These are phyloP conservation scores for Spicauda simplicius DNA, from an alignment of 2,888 invertebrate genomes.

Conservation along the genomic window DNA sequence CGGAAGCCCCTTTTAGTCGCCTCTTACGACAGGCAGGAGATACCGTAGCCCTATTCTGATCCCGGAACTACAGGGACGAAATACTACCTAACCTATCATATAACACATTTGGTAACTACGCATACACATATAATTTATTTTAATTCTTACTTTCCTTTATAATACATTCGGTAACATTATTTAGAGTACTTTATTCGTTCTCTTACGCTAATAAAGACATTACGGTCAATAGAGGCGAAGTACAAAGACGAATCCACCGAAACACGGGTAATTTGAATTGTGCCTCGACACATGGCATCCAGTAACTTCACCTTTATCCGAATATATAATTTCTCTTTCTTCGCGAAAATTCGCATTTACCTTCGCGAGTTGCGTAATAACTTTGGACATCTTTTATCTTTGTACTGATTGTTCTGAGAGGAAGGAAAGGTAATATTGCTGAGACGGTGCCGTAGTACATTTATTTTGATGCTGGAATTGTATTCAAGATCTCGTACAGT, in stretches of 20 bases:
- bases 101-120: too few relatives aligned
- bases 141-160: too few relatives aligned
- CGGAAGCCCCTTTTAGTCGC: too few relatives aligned
- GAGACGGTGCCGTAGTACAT: neutral
- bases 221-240: constrained; percentile 42
- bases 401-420: constrained; percentile 11
- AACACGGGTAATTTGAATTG: constrained; percentile 42
- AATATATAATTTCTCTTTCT: constrained; percentile 24
- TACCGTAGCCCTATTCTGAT: too few relatives aligned
- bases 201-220: neutral
- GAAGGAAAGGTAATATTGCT: constrained; percentile 1
- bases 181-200: too few relatives aligned
- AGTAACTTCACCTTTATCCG: constrained; percentile 5
- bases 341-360: constrained; percentile 6
- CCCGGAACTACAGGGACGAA: too few relatives aligned
- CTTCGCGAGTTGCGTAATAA: constrained; percentile 17
- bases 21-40: too few relatives aligned
- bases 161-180: too few relatives aligned
- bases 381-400: constrained; percentile 20
- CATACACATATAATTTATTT: too few relatives aligned
- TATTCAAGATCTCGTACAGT: neutral
- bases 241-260: constrained; percentile 39
- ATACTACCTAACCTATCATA: too few relatives aligned
- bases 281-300: constrained; percentile 9
- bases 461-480: neutral